Percentiles rank a stretch among this genome's conserved stretches.
These are phyloP conservation scores for Tonatia bakeri DNA, from an alignment of 2,113 vertebrate species.

Conservation along the genomic window DNA sequence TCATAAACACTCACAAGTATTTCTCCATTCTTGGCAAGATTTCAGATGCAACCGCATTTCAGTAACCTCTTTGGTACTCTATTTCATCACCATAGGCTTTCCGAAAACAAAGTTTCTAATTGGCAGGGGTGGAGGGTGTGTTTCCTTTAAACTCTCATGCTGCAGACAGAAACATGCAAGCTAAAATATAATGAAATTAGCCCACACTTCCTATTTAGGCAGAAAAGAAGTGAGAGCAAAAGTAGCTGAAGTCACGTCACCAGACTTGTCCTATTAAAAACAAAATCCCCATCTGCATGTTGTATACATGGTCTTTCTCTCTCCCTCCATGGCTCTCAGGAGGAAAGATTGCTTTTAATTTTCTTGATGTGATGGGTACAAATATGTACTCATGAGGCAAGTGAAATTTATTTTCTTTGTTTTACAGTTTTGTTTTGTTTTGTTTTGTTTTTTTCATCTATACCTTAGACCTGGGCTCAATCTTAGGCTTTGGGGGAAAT, in stretches of 20 bases:
- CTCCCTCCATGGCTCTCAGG: background rate
- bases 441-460: background rate
- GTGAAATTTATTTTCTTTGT: background rate
- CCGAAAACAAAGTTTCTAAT: background rate
- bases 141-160: background rate
- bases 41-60: background rate
- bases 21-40: background rate
- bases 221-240: background rate
- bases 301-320: background rate
- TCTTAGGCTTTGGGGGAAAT: background rate
- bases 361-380: background rate
- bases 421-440: background rate
- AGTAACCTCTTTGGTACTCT: background rate
- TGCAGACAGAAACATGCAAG: background rate
- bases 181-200: background rate
- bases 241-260: background rate
- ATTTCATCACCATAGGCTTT: background rate
- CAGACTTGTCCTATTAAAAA: background rate
- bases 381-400: background rate
- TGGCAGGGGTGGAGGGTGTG: background rate
- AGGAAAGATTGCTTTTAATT: background rate
- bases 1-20: background rate
- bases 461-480: background rate
- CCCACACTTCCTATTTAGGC: background rate
- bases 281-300: background rate